A percentile compares a stretch with the other conserved stretches of the same genome.
phyloP scores from a whole-genome alignment of 2,888 invertebrate species.

The Tenthredo mesomela region DNA sequence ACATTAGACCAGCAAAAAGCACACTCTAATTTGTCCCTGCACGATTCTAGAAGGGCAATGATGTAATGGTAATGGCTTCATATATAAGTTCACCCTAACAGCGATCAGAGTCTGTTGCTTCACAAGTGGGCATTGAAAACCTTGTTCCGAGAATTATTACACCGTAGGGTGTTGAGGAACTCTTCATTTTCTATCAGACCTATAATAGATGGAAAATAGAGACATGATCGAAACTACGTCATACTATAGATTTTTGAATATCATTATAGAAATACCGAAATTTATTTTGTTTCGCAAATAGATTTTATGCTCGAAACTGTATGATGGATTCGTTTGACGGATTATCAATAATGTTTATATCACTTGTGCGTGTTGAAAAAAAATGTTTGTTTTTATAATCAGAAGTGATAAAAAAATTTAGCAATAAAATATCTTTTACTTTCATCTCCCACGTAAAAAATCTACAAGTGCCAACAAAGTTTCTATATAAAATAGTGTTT shows the following conservation, averaged over 20 bases:
- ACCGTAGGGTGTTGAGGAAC: not conserved
- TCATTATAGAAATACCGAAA: too few relatives aligned
- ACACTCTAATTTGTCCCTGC: conserved; percentile 40
- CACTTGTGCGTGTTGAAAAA: not conserved
- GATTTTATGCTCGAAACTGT: too few relatives aligned
- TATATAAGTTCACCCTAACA: conserved; percentile 30
- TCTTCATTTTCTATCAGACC: not conserved
- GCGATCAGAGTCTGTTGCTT: not conserved
- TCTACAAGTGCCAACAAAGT: not conserved
- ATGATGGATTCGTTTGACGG: too few relatives aligned
- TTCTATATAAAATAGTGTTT: not conserved
- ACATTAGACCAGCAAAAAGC: conserved; percentile 38
- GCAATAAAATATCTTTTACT: conserved; percentile 32
- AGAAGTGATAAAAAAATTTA: not conserved
- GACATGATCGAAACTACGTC: too few relatives aligned
- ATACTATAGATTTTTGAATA: too few relatives aligned
- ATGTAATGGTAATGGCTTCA: conserved; percentile 36
- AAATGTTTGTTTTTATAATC: not conserved
- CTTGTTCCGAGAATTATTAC: not conserved
- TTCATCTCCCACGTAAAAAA: conserved; percentile 30
- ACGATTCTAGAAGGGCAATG: not conserved
- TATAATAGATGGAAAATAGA: not conserved
- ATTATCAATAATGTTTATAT: too few relatives aligned
- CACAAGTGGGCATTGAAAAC: conserved; percentile 43
- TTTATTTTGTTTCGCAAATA: not conserved